Conservation (phyloP, 2,888 invertebrate genomes). For the Tuberolachnus salignus region DNA sequence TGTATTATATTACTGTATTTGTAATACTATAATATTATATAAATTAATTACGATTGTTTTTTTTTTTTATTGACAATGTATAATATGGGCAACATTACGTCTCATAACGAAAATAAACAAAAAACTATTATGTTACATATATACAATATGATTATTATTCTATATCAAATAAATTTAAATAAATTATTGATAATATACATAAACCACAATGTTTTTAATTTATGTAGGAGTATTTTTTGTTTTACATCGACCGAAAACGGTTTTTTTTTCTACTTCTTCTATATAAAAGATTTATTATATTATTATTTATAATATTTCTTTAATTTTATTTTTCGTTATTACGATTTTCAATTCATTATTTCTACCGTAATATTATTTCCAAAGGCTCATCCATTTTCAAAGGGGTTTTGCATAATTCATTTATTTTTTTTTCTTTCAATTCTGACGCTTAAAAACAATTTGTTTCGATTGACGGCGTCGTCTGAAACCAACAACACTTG, state of each 20-base stretch:
- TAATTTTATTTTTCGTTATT: constrained; percentile 11
- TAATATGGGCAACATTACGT: constrained; percentile 41
- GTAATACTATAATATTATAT: constrained; percentile 34
- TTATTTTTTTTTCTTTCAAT: neutral
- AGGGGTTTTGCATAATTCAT: constrained; percentile 36
- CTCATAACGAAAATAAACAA: constrained; percentile 27
- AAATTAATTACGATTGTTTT: constrained; percentile 39
- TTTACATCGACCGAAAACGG: neutral
- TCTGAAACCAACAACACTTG: constrained; percentile 19
- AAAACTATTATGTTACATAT: constrained; percentile 53
- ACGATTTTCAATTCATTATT: constrained; percentile 4
- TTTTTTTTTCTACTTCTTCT: no score
- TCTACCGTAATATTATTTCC: neutral
- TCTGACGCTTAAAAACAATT: constrained; percentile 5
- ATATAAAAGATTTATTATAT: no score
- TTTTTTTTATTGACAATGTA: constrained; percentile 52
- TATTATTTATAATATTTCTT: constrained; percentile 13
- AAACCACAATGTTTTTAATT: constrained; percentile 45
- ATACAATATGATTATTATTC: constrained; percentile 48
- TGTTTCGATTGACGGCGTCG: constrained; percentile 23
- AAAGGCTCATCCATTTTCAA: constrained; percentile 49
- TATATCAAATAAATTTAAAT: constrained; percentile 53
- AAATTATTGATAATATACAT: constrained; percentile 55
- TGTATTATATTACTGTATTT: constrained; percentile 50
- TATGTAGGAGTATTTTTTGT: constrained; percentile 22